phyloP scores from a whole-genome alignment of 2,888 invertebrate genomes.

The Eretmocerus hayati region DNA sequence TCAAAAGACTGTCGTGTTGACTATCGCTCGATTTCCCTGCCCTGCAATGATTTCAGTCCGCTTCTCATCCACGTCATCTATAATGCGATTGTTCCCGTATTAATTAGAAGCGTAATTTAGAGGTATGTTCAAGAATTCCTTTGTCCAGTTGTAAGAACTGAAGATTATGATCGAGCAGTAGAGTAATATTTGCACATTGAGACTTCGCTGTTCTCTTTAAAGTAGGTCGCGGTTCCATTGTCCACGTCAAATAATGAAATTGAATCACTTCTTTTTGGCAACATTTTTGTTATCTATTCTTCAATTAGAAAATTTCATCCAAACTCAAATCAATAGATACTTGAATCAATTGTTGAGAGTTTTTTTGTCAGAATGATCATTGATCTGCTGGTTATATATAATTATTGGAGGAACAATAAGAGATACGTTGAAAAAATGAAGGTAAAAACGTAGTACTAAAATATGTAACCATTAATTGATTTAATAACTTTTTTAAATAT shows the following conservation, averaged over 20 bases:
- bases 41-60: conserved; percentile 20
- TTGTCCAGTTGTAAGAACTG: conserved; percentile 13
- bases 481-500: conserved; percentile 19
- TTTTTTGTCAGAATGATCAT: conserved; percentile 20
- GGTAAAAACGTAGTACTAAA: conserved; percentile 15
- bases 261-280: conserved; percentile 15
- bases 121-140: conserved; percentile 18
- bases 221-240: conserved; percentile 15
- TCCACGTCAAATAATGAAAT: conserved; percentile 15
- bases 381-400: conserved; percentile 22
- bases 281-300: no score
- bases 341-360: conserved; percentile 9
- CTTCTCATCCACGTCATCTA: conserved; percentile 9
- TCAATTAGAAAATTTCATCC: no score
- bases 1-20: conserved; percentile 47
- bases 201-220: conserved; percentile 14
- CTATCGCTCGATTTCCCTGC: conserved; percentile 37
- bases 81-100: conserved; percentile 5
- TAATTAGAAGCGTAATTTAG: conserved; percentile 9
- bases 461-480: conserved; percentile 20
- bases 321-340: no score
- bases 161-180: conserved; percentile 14
- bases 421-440: conserved; percentile 17
- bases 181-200: conserved; percentile 19
- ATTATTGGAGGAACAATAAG: conserved; percentile 16